Evolutionary conservation across 2,113 vertebrate species (phyloP).

Genomic region (Chionomys nivalis): DNA sequence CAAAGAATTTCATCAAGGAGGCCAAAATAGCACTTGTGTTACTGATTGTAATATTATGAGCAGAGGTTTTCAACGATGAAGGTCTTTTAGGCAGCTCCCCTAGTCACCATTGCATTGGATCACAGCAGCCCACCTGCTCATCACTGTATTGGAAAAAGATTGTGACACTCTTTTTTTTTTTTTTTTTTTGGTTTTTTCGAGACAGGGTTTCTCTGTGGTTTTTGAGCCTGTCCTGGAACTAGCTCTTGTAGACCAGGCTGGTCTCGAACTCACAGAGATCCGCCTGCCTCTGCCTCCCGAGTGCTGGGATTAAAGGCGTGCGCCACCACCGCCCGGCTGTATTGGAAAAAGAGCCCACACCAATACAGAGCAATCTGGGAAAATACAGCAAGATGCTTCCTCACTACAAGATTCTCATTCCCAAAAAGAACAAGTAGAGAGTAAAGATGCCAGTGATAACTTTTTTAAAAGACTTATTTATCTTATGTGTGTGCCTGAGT

Average conservation of each 20-base stretch:
- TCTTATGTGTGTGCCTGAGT: neutral
- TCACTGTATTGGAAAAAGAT: no score
- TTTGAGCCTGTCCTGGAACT: no score
- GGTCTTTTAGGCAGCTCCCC: neutral
- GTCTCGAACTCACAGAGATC: no score
- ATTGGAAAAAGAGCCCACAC: neutral
- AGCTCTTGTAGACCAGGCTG: no score
- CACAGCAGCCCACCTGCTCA: neutral
- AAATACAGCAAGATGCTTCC: neutral
- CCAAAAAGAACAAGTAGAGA: neutral
- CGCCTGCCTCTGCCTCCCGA: no score
- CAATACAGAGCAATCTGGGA: neutral
- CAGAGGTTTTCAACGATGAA: neutral
- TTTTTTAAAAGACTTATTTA: neutral
- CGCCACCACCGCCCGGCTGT: no score
- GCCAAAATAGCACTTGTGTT: neutral
- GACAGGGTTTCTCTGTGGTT: no score
- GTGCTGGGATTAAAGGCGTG: no score
- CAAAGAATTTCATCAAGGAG: neutral
- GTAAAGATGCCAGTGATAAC: neutral
- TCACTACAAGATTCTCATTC: neutral
- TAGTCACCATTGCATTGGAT: neutral
- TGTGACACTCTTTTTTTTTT: no score
- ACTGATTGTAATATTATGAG: neutral
- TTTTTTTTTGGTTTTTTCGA: no score